Conservation (phyloP, 2,797 vertebrate genomes). For the Esox lucius region DNA sequence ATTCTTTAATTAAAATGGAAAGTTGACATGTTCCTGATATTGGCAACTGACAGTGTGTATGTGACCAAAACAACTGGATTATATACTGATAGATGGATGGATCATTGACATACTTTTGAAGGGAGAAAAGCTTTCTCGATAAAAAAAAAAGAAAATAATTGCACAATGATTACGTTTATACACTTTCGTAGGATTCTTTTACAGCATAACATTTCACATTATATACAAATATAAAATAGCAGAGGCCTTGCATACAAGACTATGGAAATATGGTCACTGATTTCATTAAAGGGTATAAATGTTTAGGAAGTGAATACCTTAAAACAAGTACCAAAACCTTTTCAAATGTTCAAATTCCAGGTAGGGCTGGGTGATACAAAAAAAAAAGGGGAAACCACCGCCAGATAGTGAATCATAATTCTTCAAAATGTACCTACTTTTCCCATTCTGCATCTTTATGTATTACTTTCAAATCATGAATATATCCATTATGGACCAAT, state of each 20-base stretch:
- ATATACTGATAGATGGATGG: background rate
- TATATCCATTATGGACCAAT: too few relatives aligned
- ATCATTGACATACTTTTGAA: too few relatives aligned
- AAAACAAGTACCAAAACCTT: constrained; percentile 39
- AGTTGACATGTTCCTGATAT: background rate
- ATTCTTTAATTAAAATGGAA: background rate
- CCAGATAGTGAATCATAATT: too few relatives aligned
- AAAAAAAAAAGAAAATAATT: background rate
- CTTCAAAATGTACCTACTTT: too few relatives aligned
- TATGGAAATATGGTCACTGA: constrained; percentile 2
- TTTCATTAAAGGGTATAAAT: constrained; percentile 25
- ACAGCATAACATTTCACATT: constrained; percentile 54
- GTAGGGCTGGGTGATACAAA: too few relatives aligned
- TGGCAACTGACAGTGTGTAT: background rate
- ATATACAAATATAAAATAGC: constrained; percentile 62
- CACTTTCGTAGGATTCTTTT: constrained; percentile 51
- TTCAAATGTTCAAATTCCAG: constrained; percentile 42
- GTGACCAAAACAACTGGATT: background rate
- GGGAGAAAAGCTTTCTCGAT: background rate
- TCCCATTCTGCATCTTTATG: too few relatives aligned
- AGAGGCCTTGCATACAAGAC: constrained; percentile 1
- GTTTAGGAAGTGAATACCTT: constrained; percentile 29
- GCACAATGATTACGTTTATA: background rate
- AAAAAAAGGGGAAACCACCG: too few relatives aligned
- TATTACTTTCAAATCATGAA: too few relatives aligned